Evolutionary conservation across 2,113 vertebrate species (phyloP), one percentile per base, ranked within the genome.

Genomic region (Myxocyprinus asiaticus): DNA sequence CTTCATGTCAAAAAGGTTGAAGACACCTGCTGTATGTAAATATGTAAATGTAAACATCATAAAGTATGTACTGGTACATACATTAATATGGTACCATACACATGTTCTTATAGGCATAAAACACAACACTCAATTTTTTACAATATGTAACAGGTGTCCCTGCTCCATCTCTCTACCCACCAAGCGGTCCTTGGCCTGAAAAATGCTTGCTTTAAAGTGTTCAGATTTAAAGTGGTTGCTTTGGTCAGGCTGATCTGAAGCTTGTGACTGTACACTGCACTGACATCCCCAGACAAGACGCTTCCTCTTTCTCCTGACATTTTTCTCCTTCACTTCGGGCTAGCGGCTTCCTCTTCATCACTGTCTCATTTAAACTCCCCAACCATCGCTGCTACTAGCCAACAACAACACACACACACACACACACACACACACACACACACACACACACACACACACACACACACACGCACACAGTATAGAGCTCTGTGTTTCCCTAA

Each of bases 281-380:
- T 33, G 22, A 33, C 22, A 61, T 48, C 7, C 33, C 56, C 5
- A 48, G 11, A 61, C 45, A 68, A 72, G 53, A 72, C 14, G 7
- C 42, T 73, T 51, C 71, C 47, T 69, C 48, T 43, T 67, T 44
- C 45, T 50, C 56, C 48, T 61, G 22, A 70, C 65, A 43, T 76
- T 51, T 42, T 44, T 68, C 47, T 48, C 4, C 9, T 62, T 79
- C 55, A 63, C 33, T 45, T 56, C 43, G 44, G 64, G 22, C 65
- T 76, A 67, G 69, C 45, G 58, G 44, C 53, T 42, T 42, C 33
- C 15, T 81, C 43, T 81, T 81, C 70, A 83, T 83, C 78, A 81
- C 65, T 75, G 69, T 79, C 84, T 85, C 69, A 64, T 85, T 85
- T 74, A 81, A 64, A 72, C 73, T 73, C 70, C 61, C 50, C 64